These are phyloP conservation scores for Furnarius figulus DNA, from an alignment of 2,113 vertebrate species.

Conservation along the genomic window DNA sequence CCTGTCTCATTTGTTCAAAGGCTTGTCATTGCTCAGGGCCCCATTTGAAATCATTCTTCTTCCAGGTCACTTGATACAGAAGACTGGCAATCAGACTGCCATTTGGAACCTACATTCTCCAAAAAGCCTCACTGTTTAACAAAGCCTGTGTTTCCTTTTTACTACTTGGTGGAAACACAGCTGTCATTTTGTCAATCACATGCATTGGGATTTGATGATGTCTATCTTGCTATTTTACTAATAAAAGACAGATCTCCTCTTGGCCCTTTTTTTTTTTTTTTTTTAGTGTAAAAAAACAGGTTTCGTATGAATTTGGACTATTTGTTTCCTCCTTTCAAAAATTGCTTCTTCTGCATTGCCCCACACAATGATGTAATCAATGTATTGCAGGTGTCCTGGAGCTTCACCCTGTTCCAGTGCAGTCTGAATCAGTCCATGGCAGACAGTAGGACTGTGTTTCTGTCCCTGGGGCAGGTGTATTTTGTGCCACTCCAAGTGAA, in stretches of 20 bases:
- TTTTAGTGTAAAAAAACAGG: background rate
- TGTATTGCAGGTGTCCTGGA: background rate
- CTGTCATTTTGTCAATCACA: background rate
- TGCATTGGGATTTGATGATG: background rate
- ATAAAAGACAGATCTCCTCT: background rate
- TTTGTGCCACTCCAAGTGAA: background rate
- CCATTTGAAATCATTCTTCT: background rate
- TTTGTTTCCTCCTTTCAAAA: background rate
- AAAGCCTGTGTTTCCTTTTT: background rate
- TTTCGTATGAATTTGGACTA: background rate
- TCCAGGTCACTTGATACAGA: background rate
- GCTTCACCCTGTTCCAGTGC: background rate
- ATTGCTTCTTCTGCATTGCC: background rate
- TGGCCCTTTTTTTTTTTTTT: background rate
- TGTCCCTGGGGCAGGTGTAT: background rate
- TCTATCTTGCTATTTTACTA: background rate
- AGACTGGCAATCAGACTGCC: background rate
- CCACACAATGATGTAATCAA: background rate
- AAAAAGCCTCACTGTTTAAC: accelerated
- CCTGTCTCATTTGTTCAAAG: background rate
- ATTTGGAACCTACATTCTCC: background rate
- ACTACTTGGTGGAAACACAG: background rate
- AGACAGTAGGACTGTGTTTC: background rate
- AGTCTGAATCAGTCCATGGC: background rate
- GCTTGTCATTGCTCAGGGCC: background rate